Base-by-base conservation (phyloP, 2,888 invertebrate genomes). In the Phania funesta region DNA sequence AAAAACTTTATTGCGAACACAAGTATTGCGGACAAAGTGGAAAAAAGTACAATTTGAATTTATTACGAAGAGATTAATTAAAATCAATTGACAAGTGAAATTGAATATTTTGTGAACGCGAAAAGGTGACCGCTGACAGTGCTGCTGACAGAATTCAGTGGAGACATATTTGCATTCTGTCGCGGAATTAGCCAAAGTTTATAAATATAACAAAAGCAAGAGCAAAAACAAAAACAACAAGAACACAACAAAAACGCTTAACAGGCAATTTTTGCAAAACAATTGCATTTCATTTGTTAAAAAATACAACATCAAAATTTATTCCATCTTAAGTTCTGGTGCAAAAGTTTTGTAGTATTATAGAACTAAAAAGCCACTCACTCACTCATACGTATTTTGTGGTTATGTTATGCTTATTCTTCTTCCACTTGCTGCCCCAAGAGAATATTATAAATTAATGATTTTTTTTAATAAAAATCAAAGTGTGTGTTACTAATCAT, bases 61-160 rank as follows among this genome's bases (percentile, higher is more conserved):
- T 54, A 20, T 22, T 73, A 48, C 54, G 29, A 52, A 44, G 35
- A 52, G 56, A 44, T 78, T 56, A 78, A 82, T 82, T 78, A 46
- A 82, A 74, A 82, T 65, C 52, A 82, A 82, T 82, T 82, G 50
- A 74, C 68, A 35, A 41, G 3, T 29, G 7, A 54, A 71, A 65
- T 38, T 60, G 20, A 60, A 32, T 65, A 48, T 46, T 26, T 44
- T 58, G 24, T 68, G 16, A 46, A 74, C 1, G 58, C 16, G 41
- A 50, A 60, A 3, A 44, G 13, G 11, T 48, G n/a, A n/a, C n/a
- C n/a, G 16, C 38, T 38, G 56, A 13, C 29, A 6, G 16, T 29
- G 35, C 56, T 64, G 24, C 3, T 60, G 50, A 20, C 70, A 35
- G 13, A 62, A 46, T 26, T 3, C 3, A 38, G 26, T 56, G 64